These are phyloP conservation scores for Platorchestia sp. DNA, from an alignment of 1,140 invertebrate genomes.

Conservation along the genomic window DNA sequence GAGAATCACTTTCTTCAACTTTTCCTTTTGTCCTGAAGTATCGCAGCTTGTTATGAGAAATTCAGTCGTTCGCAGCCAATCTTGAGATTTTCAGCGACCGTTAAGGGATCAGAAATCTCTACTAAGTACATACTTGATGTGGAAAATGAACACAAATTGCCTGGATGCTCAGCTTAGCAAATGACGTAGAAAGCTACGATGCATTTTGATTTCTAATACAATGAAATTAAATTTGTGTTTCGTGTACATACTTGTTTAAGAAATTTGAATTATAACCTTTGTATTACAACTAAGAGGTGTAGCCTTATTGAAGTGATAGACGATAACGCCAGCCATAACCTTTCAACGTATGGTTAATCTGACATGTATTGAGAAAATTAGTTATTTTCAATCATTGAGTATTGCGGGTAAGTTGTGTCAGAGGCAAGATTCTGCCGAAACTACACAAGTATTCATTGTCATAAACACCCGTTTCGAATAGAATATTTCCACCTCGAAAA, in stretches of 20 bases:
- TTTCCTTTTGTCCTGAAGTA: not conserved
- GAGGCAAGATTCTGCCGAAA: too few relatives aligned
- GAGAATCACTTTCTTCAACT: not conserved
- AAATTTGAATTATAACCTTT: not conserved
- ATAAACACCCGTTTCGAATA: too few relatives aligned
- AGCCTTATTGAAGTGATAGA: not conserved
- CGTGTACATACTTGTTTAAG: not conserved
- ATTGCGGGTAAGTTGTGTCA: too few relatives aligned
- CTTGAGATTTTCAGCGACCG: not conserved
- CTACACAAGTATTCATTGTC: too few relatives aligned
- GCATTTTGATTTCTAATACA: too few relatives aligned
- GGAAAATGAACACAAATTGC: not conserved
- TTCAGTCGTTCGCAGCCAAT: not conserved
- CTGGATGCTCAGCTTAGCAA: not conserved
- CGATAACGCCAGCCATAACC: not conserved
- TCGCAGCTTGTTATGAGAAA: not conserved
- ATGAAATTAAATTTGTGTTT: too few relatives aligned
- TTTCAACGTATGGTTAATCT: not conserved
- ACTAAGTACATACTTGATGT: not conserved
- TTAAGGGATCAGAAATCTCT: not conserved
- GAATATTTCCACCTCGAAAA: too few relatives aligned
- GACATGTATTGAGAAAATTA: not conserved
- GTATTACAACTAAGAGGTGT: not conserved
- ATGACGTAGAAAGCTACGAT: not conserved
- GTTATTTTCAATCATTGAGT: too few relatives aligned